phyloP scores from a whole-genome alignment of 2,797 vertebrate genomes.

The Peromyscus melanophrys region DNA sequence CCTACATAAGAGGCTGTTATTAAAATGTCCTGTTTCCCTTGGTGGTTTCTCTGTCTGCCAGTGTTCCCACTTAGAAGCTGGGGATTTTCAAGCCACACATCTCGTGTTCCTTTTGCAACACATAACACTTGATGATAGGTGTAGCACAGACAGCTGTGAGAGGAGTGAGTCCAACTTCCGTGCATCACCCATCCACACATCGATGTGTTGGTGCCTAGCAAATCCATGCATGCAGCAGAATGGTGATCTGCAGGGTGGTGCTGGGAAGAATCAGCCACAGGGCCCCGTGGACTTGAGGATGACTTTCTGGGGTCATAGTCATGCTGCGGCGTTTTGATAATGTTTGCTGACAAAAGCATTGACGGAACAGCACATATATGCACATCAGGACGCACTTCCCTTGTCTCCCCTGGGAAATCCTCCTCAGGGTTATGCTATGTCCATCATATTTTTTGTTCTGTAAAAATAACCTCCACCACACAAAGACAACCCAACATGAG shows the following conservation, averaged over 20 bases:
- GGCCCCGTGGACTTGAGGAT: conserved; percentile 19
- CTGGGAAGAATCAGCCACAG: neutral
- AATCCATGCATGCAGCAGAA: neutral
- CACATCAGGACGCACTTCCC: neutral
- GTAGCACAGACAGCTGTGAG: neutral
- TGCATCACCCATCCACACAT: neutral
- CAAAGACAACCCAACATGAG: conserved; percentile 27
- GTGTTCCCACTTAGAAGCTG: conserved; percentile 37
- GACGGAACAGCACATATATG: neutral
- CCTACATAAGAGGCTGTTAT: conserved; percentile 53
- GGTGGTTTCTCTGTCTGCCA: conserved; percentile 73
- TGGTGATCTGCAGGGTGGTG: neutral
- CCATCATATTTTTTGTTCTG: conserved; percentile 6
- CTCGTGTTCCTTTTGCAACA: conserved; percentile 45
- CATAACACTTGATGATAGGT: neutral
- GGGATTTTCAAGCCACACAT: conserved; percentile 51
- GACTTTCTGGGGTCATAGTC: conserved; percentile 10
- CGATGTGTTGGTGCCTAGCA: neutral
- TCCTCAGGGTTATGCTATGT: neutral
- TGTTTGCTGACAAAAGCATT: neutral
- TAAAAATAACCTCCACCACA: conserved; percentile 4
- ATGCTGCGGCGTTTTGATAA: neutral
- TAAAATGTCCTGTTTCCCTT: conserved; percentile 62
- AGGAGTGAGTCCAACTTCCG: neutral
- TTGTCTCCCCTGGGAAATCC: neutral